Evolutionary conservation across 2,888 invertebrate species (phyloP), one percentile per base, ranked within the genome.

Genomic region (Cosmorhoe ocellata): DNA sequence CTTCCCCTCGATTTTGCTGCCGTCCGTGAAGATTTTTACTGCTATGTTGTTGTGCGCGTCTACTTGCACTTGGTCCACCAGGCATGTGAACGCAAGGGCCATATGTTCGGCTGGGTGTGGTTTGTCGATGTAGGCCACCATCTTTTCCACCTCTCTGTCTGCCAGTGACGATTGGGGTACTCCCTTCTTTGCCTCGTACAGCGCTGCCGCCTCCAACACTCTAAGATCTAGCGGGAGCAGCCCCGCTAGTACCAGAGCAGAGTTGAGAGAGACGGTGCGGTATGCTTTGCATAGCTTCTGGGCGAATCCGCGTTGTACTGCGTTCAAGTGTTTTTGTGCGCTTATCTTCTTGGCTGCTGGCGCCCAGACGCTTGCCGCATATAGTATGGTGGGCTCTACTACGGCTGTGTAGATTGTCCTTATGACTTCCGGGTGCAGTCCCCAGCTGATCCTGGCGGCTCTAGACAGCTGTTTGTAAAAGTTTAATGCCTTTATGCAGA

Each of bases 361-460:
- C 4, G 13, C 32, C 32, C 32, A 32, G 1, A 13, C 32, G 2
- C 32, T 13, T 0, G 32, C 32, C 1, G 32, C 32, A 8, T 32
- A 32, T 8, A 32, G 1, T 3, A 32, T 8, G 8, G 13, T 8
- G 0, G 32, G 32, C 13, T 32, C 32, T 0, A 32, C 13, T 0
- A 13, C 8, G 1, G 32, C 32, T 8, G 32, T 32, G 12, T 44
- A 40, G 46, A 39, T 41, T 33, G 43, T 47, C 34, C 44, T 51
- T 44, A 50, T 47, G 47, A 49, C 49, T n/a, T 34, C 50, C 39
- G 56, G 52, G 45, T 56, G 52, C 31, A 50, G 54, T 40, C 51
- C 51, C 28, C 34, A 53, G 28, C 39, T 39, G 27, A 28, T n/a
- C n/a, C 6, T 39, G 1, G 39, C 39, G 10, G 39, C 39, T 33